Evolutionary conservation across 2,113 vertebrate genomes (phyloP).

Genomic region (Lutjanus erythropterus): DNA sequence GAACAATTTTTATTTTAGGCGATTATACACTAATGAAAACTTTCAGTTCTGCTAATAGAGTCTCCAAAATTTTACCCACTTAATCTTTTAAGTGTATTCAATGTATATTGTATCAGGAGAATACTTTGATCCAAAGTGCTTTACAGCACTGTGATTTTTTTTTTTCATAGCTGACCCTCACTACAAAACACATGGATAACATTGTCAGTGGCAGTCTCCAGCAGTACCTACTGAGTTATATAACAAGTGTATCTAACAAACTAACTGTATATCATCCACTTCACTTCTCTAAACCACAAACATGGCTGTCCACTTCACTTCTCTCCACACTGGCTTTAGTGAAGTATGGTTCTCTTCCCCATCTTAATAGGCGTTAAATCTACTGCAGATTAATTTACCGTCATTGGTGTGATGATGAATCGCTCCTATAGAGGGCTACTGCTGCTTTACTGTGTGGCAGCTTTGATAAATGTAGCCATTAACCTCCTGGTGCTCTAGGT

Average conservation of each 20-base stretch:
- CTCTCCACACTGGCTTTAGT: constrained; percentile 35
- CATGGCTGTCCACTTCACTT: constrained; percentile 24
- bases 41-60: no score
- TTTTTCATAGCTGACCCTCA: neutral
- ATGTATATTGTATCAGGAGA: neutral
- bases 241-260: constrained; percentile 9
- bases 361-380: constrained; percentile 72
- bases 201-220: constrained; percentile 5
- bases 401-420: constrained; percentile 78
- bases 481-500: constrained; percentile 73
- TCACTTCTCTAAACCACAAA: constrained; percentile 34
- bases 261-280: constrained; percentile 27
- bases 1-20: no score
- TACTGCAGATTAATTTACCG: constrained; percentile 77
- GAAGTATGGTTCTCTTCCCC: constrained; percentile 44
- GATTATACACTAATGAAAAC: no score
- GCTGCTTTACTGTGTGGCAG: constrained; percentile 76
- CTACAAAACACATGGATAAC: constrained; percentile 21
- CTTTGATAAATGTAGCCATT: constrained; percentile 82
- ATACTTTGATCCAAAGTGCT: neutral
- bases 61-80: no score
- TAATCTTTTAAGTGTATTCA: neutral
- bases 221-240: neutral
- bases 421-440: constrained; percentile 57
- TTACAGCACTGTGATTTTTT: neutral